These are phyloP conservation scores for Hoplostethus atlanticus DNA, from an alignment of 2,797 vertebrate genomes.

Conservation along the genomic window DNA sequence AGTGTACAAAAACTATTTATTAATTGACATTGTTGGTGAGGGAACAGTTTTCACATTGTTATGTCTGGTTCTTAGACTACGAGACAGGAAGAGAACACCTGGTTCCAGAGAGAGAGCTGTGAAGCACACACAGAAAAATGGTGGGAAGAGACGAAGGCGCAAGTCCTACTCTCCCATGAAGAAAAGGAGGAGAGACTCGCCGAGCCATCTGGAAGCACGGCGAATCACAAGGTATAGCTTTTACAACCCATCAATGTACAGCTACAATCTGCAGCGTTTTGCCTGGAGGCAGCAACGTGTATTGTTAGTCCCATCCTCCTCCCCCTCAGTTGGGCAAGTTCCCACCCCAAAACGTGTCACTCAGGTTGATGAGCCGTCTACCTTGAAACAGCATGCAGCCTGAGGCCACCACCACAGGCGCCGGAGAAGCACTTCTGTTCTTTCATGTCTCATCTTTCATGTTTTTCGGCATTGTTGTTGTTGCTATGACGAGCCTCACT, in stretches of 20 bases:
- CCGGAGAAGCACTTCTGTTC: constrained; percentile 24
- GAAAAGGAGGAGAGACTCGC: constrained; percentile 96
- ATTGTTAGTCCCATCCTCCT: constrained; percentile 17
- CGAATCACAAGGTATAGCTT: constrained; percentile 93
- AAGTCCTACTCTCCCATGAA: constrained; percentile 93
- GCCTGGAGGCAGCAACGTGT: constrained; percentile 19
- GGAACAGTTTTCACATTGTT: constrained; percentile 8
- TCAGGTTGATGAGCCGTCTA: background rate
- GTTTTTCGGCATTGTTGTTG: background rate
- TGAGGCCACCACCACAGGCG: constrained; percentile 44
- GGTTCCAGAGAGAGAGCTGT: constrained; percentile 80
- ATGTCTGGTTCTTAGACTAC: constrained; percentile 55
- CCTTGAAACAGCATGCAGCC: constrained; percentile 35
- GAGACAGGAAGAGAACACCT: constrained; percentile 78
- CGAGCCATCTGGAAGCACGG: constrained; percentile 96
- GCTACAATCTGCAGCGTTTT: constrained; percentile 14
- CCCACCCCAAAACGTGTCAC: constrained; percentile 31
- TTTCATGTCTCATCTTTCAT: background rate
- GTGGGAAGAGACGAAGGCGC: constrained; percentile 82
- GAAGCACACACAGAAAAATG: constrained; percentile 71
- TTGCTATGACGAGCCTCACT: too few relatives aligned
- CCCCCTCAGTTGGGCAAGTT: constrained; percentile 22
- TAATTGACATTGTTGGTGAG: background rate
- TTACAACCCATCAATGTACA: constrained; percentile 11
- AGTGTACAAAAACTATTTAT: background rate